Evolutionary conservation across 2,888 invertebrate genomes (phyloP), one percentile per base, ranked within the genome.

Genomic region (Lithophane leautieri): DNA sequence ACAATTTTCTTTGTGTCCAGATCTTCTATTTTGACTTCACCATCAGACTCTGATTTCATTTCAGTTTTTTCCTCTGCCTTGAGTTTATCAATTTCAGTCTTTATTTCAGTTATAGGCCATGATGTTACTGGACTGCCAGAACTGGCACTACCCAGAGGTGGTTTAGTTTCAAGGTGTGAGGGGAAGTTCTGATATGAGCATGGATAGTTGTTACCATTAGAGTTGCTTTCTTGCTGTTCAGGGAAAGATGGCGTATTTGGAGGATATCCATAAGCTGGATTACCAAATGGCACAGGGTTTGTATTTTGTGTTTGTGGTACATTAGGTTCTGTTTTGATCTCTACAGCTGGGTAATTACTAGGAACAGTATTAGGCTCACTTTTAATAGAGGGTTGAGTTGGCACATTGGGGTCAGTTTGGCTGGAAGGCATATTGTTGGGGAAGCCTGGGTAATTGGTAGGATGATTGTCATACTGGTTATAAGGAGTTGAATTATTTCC

Each of bases 1-100:
- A 96, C 95, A 58, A 96, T 94, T 86, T 93, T 96, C 86, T 94
- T 97, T 50, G 95, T 96, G 85, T 95, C 97, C 73, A 97, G 93
- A 89, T 96, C 96, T 89, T 96, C 94, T 77, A 96, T 96, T 93
- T 97, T 95, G 3, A 96, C 92, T 92, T 97, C 96, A 6, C 97
- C 97, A 44, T 97, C 97, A 0, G 96, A 95, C 90, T 97, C 97
- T 4, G 96, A 96, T 88, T 97, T 97, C 3, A 94, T 92, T 86
- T 96, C 97, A 9, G 91, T 82, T 90, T 95, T 97, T 78, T 95
- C 96, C 90, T 96, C 96, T 42, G 93, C 90, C 91, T 96, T 96
- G 9, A 95, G 86, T 91, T 94, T 96, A 79, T 96, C 95, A 47
- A 95, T 86, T 90, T 96, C 96, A 74, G 95, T 94, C 89, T 96